phyloP scores from a whole-genome alignment of 2,888 invertebrate species.

The Pherbina coryleti region DNA sequence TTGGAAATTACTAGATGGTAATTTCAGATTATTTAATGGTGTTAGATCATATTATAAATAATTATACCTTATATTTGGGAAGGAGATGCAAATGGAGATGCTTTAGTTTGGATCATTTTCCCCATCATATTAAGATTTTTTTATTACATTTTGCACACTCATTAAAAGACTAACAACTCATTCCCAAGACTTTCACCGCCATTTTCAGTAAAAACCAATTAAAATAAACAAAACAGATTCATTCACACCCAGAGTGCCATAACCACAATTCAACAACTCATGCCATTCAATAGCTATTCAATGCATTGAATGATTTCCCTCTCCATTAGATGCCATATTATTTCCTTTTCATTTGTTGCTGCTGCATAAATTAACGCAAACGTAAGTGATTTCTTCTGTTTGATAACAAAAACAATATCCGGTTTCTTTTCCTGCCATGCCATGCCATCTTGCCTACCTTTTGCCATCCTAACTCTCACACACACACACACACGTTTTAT shows the following conservation, averaged over 20 bases:
- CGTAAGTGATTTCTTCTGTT: constrained; percentile 17
- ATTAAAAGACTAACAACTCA: neutral
- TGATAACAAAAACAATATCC: constrained; percentile 32
- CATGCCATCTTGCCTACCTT: neutral
- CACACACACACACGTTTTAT: neutral
- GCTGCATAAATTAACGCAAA: constrained; percentile 24
- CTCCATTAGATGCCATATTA: neutral
- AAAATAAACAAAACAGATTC: neutral
- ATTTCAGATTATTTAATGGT: too few relatives aligned
- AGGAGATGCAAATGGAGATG: too few relatives aligned
- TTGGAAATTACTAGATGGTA: too few relatives aligned
- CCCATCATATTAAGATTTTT: neutral
- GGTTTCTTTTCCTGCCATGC: neutral
- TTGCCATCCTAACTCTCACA: neutral
- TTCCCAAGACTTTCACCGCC: neutral
- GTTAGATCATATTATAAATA: too few relatives aligned
- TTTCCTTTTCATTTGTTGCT: constrained; percentile 2
- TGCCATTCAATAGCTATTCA: neutral
- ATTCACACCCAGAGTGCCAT: neutral
- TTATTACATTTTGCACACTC: neutral
- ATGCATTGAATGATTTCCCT: neutral
- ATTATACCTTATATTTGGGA: too few relatives aligned
- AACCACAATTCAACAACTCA: neutral
- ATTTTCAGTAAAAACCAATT: neutral
- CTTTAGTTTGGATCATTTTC: too few relatives aligned